phyloP scores from a whole-genome alignment of 2,888 invertebrate genomes.

The Dysmachus trigonus region DNA sequence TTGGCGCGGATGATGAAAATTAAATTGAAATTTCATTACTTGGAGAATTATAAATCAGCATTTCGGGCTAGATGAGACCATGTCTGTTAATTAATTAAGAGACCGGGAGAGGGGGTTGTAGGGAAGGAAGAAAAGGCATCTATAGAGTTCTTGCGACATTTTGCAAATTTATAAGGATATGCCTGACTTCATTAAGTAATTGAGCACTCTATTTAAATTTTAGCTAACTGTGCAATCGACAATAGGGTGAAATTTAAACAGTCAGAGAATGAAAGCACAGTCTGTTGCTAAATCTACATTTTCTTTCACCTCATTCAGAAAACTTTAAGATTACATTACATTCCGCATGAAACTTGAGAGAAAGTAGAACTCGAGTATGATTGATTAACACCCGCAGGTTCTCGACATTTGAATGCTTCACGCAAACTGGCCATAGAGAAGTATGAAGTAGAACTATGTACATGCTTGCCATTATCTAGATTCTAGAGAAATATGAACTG shows the following conservation, averaged over 20 bases:
- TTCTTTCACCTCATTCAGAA: neutral
- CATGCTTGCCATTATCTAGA: too few relatives aligned
- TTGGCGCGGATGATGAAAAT: constrained; percentile 38
- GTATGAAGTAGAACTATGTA: too few relatives aligned
- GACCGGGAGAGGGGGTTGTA: neutral
- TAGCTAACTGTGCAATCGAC: neutral
- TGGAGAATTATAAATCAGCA: constrained; percentile 42
- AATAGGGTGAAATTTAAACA: neutral
- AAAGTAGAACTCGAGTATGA: too few relatives aligned
- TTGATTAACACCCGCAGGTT: too few relatives aligned
- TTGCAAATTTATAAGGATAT: constrained; percentile 2
- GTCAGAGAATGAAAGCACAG: neutral
- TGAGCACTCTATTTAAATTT: neutral
- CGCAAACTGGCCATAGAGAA: too few relatives aligned
- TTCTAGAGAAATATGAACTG: too few relatives aligned
- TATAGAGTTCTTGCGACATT: neutral
- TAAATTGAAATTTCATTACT: constrained; percentile 43
- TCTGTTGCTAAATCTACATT: neutral
- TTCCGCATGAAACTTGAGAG: too few relatives aligned
- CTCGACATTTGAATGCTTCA: too few relatives aligned
- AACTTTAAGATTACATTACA: neutral
- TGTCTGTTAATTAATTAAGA: constrained; percentile 30
- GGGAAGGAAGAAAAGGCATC: neutral
- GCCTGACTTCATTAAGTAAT: neutral
- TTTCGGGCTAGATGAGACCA: neutral